phyloP scores from a whole-genome alignment of 2,797 vertebrate species.

The Hippoglossus hippoglossus region DNA sequence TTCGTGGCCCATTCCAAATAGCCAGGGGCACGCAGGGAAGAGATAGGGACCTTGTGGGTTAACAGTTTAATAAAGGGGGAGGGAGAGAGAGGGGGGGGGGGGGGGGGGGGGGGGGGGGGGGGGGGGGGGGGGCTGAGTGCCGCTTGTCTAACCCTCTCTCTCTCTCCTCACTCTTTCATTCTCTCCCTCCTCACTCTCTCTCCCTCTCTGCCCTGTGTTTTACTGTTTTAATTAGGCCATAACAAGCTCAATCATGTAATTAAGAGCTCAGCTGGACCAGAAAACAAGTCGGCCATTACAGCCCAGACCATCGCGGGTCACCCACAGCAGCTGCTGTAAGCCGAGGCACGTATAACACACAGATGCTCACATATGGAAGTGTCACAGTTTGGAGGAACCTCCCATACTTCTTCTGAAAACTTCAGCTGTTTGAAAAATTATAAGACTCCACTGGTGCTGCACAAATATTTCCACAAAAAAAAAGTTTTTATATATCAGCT shows the following conservation, averaged over 20 bases:
- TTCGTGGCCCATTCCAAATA: slow-evolving; percentile 67
- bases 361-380: slow-evolving; percentile 48
- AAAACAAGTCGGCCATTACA: slow-evolving; percentile 81
- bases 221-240: slow-evolving; percentile 84
- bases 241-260: slow-evolving; percentile 86
- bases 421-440: slow-evolving; percentile 36
- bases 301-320: slow-evolving; percentile 59
- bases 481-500: slow-evolving; percentile 46
- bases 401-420: slow-evolving; percentile 49
- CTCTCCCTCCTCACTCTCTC: neutral
- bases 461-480: slow-evolving; percentile 61
- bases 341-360: slow-evolving; percentile 38
- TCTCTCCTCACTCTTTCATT: slow-evolving; percentile 35
- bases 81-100: slow-evolving; percentile 19
- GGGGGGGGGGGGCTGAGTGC: slow-evolving; percentile 26
- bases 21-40: slow-evolving; percentile 54
- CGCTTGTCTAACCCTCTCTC: slow-evolving; percentile 32
- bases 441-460: slow-evolving; percentile 32
- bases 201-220: slow-evolving; percentile 55
- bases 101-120: slow-evolving; percentile 27
- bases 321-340: slow-evolving; percentile 66
- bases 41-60: slow-evolving; percentile 51
- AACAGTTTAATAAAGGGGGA: slow-evolving; percentile 62
- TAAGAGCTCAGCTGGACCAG: slow-evolving; percentile 87
- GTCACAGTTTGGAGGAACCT: slow-evolving; percentile 31